A percentile compares a stretch with the other conserved stretches of the same genome.
These are phyloP conservation scores for Danaus melanippus DNA, from an alignment of 1,140 invertebrate genomes.

Conservation along the genomic window DNA sequence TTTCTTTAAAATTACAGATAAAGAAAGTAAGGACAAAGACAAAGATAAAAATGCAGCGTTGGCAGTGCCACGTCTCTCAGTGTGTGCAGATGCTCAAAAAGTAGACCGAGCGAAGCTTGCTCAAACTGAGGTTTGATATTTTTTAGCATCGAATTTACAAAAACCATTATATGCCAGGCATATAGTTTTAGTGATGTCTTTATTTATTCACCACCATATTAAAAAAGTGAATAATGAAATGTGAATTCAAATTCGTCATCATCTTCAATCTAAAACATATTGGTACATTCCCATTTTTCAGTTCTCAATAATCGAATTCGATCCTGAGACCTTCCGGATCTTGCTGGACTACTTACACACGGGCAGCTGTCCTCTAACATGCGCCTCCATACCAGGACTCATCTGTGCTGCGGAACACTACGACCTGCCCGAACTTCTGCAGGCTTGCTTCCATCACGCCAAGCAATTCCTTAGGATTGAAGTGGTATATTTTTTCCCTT, in stretches of 20 bases:
- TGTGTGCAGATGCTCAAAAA: constrained; percentile 94
- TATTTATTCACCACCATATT: constrained; percentile 1
- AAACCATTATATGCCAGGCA: no score
- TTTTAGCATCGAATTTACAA: no score
- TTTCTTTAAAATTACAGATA: constrained; percentile 71
- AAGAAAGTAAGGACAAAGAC: constrained; percentile 85
- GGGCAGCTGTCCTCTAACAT: constrained; percentile 91
- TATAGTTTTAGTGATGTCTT: background rate
- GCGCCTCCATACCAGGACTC: constrained; percentile 91
- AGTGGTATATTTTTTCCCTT: constrained; percentile 74
- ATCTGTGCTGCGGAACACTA: constrained; percentile 96
- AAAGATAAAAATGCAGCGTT: constrained; percentile 83
- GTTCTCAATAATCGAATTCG: constrained; percentile 96
- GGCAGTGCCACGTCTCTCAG: constrained; percentile 88
- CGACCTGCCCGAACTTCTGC: constrained; percentile 91
- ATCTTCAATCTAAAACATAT: no score
- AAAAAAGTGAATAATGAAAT: no score
- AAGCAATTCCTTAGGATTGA: constrained; percentile 94
- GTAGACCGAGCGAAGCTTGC: constrained; percentile 92
- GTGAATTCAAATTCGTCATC: no score
- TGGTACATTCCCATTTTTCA: constrained; percentile 50
- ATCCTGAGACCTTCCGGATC: constrained; percentile 92
- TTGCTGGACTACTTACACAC: constrained; percentile 93
- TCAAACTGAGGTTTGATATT: constrained; percentile 84
- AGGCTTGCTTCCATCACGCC: constrained; percentile 95